These are phyloP conservation scores for human (Homo sapiens) DNA, from an alignment of 2,113 vertebrate species.

Conservation along the genomic window GRCh38 chr16:75612501-75613000, in stretches of 20 bases:
- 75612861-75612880: conserved; percentile 82
- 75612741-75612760: conserved; percentile 60
- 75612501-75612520: conserved; percentile 95
- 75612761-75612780: not conserved
- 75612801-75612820: conserved; percentile 81
- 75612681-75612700: conserved; percentile 61
- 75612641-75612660: not conserved
- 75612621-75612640: not conserved
- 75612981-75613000: not conserved
- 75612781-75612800: conserved; percentile 54
- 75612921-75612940: not conserved
- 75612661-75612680: not conserved
- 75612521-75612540: conserved; percentile 78
- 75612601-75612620: not conserved
- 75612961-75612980: not conserved
- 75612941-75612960: conserved; percentile 11
- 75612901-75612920: not conserved
- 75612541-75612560: not conserved
- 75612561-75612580: not conserved
- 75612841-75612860: conserved; percentile 97
- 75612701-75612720: conserved; percentile 63
- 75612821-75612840: conserved; percentile 83
- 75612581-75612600: not conserved
- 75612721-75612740: conserved; percentile 66
- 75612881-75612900: conserved; percentile 13